phyloP scores from a whole-genome alignment of 2,797 vertebrate genomes.

The Leucoraja ocellata region DNA sequence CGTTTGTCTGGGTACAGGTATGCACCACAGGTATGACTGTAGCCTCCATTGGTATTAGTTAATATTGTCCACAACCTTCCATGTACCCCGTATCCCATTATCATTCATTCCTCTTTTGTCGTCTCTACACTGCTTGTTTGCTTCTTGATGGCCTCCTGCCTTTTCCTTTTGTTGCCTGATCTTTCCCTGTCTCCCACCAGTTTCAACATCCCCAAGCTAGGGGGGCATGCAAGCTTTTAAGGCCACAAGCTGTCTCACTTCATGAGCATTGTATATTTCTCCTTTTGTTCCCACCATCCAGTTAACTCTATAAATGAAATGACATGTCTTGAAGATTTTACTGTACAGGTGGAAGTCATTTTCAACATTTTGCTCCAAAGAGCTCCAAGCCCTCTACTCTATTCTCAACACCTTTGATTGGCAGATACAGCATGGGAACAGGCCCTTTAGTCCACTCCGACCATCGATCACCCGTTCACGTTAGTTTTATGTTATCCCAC shows the following conservation, averaged over 20 bases:
- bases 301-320: background rate
- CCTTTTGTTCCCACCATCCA: background rate
- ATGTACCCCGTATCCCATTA: background rate
- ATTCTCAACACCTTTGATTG: background rate
- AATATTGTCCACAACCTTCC: background rate
- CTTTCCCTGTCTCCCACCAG: background rate
- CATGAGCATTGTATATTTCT: background rate
- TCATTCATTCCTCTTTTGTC: background rate
- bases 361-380: background rate
- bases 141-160: background rate
- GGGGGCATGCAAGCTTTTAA: background rate
- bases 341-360: background rate
- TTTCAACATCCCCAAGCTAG: background rate
- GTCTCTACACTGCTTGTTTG: background rate
- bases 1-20: background rate
- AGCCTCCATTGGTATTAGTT: background rate
- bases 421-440: no score
- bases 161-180: background rate
- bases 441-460: no score
- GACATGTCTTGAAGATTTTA: background rate
- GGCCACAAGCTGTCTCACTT: background rate
- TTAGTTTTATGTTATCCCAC: no score
- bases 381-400: background rate
- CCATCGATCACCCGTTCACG: no score
- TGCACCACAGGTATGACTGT: background rate